Base-by-base conservation (phyloP, 2,888 invertebrate genomes). In the Gisinianus flammeolus region DNA sequence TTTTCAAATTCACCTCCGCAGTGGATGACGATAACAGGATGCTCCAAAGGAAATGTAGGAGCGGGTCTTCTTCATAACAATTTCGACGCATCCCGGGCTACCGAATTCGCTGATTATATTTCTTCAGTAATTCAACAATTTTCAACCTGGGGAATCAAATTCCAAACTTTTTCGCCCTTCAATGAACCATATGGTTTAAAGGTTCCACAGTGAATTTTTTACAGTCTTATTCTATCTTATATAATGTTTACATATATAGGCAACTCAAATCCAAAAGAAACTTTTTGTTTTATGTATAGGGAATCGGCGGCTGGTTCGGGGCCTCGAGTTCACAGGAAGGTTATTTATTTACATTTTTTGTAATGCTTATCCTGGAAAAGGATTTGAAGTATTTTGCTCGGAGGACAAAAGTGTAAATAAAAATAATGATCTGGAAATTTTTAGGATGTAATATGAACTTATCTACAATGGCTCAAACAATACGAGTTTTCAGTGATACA, bases 21-120 rank as follows among this genome's bases (percentile, higher is more conserved):
- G 76, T 84, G 84, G 84, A 79, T 84, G 79, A 84, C 84, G 19
- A 81, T 83, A 3, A 79, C 76, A 19, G 84, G 84, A 10, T 84
- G 84, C 28, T 81, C 84, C 2, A 84, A 84, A 76, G 76, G 77
- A 26, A 81, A 80, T 64, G 73, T 78, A n/a, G 73, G 22, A 8
- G 84, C 80, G 10, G 83, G 79, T 8, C 77, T 79, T 12, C 74
- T 83, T 4, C 82, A 82, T 62, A 26, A 54, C 8, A 84, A 84
- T 44, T 81, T 84, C 24, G 79, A 79, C 28, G 30, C 80, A 0
- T 62, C 30, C 0, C 79, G 82, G 12, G 79, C 83, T 0, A 35
- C 69, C 3, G 64, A 33, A 3, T 84, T 84, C 76, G 82, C 83
- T 0, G 80, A 83, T 22, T 84, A 84, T 31, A 81, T 80, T 0